Evolutionary conservation across 2,888 invertebrate genomes (phyloP), one percentile per base, ranked within the genome.

Genomic region (Perithous albicinctus): DNA sequence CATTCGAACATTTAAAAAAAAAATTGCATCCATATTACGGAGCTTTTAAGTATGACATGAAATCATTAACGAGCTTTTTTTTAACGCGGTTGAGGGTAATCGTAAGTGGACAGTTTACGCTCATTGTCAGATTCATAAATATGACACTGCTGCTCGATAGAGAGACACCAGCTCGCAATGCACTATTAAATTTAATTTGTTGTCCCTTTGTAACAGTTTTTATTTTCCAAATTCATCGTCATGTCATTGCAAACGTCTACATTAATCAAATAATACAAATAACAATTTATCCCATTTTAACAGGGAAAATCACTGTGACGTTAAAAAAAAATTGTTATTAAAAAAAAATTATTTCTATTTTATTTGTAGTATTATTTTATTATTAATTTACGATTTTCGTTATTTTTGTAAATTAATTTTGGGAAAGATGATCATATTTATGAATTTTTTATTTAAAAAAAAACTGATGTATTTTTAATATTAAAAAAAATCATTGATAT

Each of bases 161-260:
- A 89, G 88, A 82, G 87, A 84, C 91, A 91, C 90, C 86, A 83
- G 90, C 90, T 88, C 86, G 89, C 89, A 89, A 89, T 90, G 91
- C 90, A 91, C 91, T 86, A 43, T 75, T 88, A 85, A 67, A 85
- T 82, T 85, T 82, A 75, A 81, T 84, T 87, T 87, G 43, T 78
- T 84, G 76, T 79, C 56, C 56, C 20, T 75, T 29, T 32, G 10
- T 46, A 64, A 54, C 51, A 56, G 26, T 46, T 38, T 43, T n/a
- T n/a, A n/a, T n/a, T 54, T 43, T 51, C 59, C 66, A 15, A 48
- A 43, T 18, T 74, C 78, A 70, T 75, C 20, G 23, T 48, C 74
- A 74, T 74, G 32, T 46, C 46, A 77, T 73, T 12, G 41, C 20
- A 63, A 63, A 23, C 63, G 61, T 35, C 43, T 29, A 64, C 70